Conservation (phyloP, 2,888 invertebrate species). For the Lottia scabra region DNA sequence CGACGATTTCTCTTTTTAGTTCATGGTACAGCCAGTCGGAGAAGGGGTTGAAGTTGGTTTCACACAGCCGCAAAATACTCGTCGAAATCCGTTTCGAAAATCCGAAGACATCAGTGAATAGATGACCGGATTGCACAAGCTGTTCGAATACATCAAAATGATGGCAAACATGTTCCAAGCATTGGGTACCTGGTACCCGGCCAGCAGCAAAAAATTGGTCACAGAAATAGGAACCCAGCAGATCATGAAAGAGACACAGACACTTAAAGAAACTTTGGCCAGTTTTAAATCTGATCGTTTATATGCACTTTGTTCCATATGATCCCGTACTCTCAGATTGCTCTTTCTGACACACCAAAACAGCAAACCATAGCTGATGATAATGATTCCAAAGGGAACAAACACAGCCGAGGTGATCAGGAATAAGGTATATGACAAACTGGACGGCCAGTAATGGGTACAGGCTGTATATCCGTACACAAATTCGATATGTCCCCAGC, state of each 20-base stretch:
- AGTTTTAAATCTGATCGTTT: neutral
- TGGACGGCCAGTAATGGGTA: conserved; percentile 4
- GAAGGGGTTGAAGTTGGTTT: no score
- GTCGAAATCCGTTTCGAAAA: neutral
- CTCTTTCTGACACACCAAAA: neutral
- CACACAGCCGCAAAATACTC: no score
- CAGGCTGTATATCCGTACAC: neutral
- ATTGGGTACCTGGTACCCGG: neutral
- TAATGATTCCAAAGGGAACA: neutral
- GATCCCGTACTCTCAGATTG: neutral
- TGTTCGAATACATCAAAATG: neutral
- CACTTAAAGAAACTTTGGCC: neutral
- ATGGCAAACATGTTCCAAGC: neutral
- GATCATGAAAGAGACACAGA: neutral
- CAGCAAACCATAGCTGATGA: neutral
- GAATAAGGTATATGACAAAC: neutral
- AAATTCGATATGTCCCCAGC: neutral
- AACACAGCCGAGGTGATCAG: neutral
- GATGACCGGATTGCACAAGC: neutral
- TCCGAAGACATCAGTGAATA: neutral
- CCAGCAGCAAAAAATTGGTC: neutral
- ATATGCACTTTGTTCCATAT: neutral
- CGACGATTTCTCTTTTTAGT: no score
- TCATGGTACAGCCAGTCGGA: no score
- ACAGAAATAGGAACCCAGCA: neutral